These are phyloP conservation scores for Chelonia mydas DNA, from an alignment of 2,797 vertebrate genomes.

Conservation along the genomic window DNA sequence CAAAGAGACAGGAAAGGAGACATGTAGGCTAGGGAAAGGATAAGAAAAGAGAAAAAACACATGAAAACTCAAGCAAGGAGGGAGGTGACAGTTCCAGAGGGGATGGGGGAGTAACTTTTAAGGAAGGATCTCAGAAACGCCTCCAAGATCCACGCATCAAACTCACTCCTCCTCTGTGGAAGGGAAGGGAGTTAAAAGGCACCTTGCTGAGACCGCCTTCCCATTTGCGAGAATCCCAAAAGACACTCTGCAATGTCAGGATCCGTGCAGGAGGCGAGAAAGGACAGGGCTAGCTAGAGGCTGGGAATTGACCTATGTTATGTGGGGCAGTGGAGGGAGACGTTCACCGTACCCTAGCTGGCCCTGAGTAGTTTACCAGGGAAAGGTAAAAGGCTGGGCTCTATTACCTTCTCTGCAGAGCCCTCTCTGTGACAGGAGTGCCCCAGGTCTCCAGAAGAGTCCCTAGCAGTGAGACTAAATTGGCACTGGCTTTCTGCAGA, in stretches of 20 bases:
- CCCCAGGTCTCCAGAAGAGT: background rate
- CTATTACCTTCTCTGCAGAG: background rate
- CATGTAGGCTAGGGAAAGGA: rapidly evolving
- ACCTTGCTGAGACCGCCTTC: background rate
- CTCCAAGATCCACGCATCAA: background rate
- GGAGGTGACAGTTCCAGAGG: background rate
- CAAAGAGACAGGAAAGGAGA: background rate
- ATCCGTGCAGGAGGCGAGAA: background rate
- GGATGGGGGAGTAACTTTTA: background rate
- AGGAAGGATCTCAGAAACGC: background rate
- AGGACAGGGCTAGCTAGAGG: background rate
- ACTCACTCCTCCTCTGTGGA: background rate
- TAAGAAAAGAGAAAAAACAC: background rate
- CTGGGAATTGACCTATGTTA: background rate
- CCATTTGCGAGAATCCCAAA: background rate
- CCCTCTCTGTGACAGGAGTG: background rate
- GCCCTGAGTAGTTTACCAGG: background rate
- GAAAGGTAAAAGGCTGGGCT: background rate
- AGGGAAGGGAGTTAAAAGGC: background rate
- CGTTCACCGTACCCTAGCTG: background rate
- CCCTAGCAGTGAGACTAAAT: background rate
- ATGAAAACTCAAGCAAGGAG: background rate
- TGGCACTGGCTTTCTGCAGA: background rate
- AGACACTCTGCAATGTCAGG: background rate
- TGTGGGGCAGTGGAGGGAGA: background rate